A percentile compares a stretch with the other conserved stretches of the same genome.
Evolutionary conservation across 2,113 vertebrate species (phyloP).

Genomic region (Gallinago undulata): DNA sequence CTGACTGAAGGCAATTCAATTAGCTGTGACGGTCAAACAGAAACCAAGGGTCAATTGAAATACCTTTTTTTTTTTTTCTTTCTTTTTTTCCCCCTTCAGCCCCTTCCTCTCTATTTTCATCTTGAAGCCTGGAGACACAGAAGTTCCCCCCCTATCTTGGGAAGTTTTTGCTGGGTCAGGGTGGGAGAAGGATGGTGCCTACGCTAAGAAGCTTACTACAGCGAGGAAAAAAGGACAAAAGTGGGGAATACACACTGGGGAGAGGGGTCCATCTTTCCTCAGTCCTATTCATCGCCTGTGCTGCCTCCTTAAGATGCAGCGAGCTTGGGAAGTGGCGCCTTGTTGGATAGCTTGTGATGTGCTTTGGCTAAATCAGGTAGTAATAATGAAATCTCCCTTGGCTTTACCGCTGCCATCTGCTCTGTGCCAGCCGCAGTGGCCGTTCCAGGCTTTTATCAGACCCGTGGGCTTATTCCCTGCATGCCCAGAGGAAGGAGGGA

Average conservation of each 20-base stretch:
- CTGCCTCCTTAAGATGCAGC: background rate
- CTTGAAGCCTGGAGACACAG: background rate
- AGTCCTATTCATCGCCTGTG: background rate
- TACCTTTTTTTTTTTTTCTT: background rate
- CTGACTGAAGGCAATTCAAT: conserved; percentile 63
- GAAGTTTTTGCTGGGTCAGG: background rate
- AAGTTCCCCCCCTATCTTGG: background rate
- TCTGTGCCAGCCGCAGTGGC: background rate
- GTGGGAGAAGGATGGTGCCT: background rate
- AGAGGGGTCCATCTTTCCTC: background rate
- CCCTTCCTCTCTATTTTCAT: background rate
- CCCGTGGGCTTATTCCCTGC: background rate
- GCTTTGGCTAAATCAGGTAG: background rate
- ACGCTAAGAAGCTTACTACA: background rate
- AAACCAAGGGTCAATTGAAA: background rate
- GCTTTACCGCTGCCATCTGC: background rate
- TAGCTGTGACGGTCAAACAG: conserved; percentile 61
- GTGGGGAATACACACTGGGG: background rate
- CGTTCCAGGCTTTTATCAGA: background rate
- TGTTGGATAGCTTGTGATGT: background rate
- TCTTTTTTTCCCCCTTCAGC: background rate
- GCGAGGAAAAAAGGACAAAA: background rate
- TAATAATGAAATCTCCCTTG: background rate
- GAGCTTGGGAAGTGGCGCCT: background rate
- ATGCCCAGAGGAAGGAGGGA: background rate